Conservation (phyloP, 2,888 invertebrate species). For the Pyralis farinalis region DNA sequence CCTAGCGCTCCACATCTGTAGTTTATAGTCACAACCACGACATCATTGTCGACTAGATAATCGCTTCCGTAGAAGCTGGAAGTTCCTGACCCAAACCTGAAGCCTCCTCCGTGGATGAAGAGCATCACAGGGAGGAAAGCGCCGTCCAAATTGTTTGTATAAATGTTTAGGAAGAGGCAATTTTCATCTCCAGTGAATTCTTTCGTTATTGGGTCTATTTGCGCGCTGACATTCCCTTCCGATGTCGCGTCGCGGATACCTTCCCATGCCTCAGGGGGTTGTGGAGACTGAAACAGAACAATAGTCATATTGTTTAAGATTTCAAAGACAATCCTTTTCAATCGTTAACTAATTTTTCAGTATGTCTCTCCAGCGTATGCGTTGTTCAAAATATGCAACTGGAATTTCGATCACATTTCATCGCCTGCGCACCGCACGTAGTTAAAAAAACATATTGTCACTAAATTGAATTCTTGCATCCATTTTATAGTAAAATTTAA, state of each 20-base stretch:
- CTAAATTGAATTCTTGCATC: no score
- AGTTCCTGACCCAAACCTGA: constrained; percentile 74
- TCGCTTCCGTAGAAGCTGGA: constrained; percentile 70
- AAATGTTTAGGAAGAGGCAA: constrained; percentile 86
- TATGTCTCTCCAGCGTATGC: no score
- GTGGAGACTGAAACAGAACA: constrained; percentile 71
- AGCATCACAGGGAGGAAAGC: constrained; percentile 79
- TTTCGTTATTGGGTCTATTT: constrained; percentile 66
- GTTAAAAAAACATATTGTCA: no score
- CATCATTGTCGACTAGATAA: constrained; percentile 78
- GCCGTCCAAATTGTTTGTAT: constrained; percentile 79
- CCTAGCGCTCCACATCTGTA: constrained; percentile 74
- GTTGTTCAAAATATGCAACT: no score
- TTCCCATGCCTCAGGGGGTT: constrained; percentile 78
- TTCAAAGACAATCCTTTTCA: no score
- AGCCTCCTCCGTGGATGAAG: constrained; percentile 80
- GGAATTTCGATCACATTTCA: no score
- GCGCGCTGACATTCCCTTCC: constrained; percentile 82
- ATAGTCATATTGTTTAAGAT: not conserved
- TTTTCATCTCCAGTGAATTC: constrained; percentile 81
- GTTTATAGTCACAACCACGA: constrained; percentile 79
- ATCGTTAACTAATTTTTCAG: no score
- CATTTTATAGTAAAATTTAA: no score
- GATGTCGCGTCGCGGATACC: constrained; percentile 82
- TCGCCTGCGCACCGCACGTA: no score